Percentiles rank a stretch among this genome's conserved stretches.
phyloP scores from a whole-genome alignment of 2,797 vertebrate species.

The Ataeniobius toweri region DNA sequence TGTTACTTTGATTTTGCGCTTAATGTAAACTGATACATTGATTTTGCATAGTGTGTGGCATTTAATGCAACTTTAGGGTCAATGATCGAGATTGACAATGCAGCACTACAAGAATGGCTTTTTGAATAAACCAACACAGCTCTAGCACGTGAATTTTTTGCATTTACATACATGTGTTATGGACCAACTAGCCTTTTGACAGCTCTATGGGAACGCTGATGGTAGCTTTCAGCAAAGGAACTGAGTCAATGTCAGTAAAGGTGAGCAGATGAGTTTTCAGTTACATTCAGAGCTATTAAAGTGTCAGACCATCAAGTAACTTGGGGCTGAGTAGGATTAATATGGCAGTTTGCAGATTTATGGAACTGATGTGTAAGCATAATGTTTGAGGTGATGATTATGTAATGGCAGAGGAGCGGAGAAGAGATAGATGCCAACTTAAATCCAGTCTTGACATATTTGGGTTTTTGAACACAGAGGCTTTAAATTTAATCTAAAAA shows the following conservation, averaged over 20 bases:
- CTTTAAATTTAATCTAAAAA: conserved; percentile 27
- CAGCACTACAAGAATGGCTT: conserved; percentile 29
- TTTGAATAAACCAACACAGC: conserved; percentile 35
- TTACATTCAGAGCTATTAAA: conserved; percentile 56
- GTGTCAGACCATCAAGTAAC: conserved; percentile 64
- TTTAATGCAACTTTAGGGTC: conserved; percentile 54
- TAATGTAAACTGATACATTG: conserved; percentile 23
- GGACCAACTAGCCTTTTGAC: conserved; percentile 39
- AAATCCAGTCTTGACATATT: conserved; percentile 41
- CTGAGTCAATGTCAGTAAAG: conserved; percentile 50
- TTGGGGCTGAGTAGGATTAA: conserved; percentile 56
- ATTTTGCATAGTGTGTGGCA: conserved; percentile 43
- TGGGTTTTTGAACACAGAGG: conserved; percentile 20
- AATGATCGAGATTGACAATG: conserved; percentile 37
- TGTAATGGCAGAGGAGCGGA: conserved; percentile 46
- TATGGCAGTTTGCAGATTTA: conserved; percentile 56
- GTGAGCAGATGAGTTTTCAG: conserved; percentile 55
- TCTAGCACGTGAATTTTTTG: background rate
- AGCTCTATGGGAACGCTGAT: conserved; percentile 31
- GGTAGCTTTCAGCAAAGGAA: conserved; percentile 24
- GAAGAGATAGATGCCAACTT: conserved; percentile 41
- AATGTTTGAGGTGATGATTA: conserved; percentile 52
- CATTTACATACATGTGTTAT: background rate
- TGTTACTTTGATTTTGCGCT: no score
- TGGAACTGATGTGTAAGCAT: conserved; percentile 46